A percentile compares a stretch with the other conserved stretches of the same genome.
phyloP scores from a whole-genome alignment of 2,113 vertebrate genomes.

The Thinocorus orbignyianus region DNA sequence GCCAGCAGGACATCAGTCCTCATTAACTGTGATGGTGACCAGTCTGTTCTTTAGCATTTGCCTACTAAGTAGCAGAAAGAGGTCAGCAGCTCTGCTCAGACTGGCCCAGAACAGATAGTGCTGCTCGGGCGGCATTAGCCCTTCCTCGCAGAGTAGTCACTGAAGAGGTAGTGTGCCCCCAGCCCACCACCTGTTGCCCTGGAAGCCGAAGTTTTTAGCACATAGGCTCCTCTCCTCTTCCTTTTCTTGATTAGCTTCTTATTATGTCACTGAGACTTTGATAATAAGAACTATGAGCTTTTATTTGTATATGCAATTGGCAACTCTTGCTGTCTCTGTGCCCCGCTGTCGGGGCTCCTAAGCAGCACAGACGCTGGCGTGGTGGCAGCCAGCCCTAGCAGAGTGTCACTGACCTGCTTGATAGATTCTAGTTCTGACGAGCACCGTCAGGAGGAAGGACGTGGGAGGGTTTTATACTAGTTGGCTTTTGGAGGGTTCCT shows the following conservation, averaged over 20 bases:
- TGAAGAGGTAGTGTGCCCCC: neutral
- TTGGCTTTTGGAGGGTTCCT: neutral
- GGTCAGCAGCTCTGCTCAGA: neutral
- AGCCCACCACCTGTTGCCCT: neutral
- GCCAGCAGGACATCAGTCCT: neutral
- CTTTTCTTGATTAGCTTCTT: neutral
- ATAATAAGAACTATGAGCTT: constrained; percentile 36
- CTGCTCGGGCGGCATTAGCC: neutral
- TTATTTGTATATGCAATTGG: constrained; percentile 38
- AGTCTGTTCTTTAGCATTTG: neutral
- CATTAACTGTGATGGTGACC: neutral
- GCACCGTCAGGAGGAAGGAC: neutral
- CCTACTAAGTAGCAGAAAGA: neutral
- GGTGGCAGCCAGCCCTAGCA: constrained; percentile 23
- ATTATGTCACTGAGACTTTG: neutral
- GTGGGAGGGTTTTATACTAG: neutral
- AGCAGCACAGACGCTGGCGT: neutral
- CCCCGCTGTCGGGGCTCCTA: neutral
- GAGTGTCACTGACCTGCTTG: neutral
- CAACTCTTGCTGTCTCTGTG: constrained; percentile 22
- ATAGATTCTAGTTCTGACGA: constrained; percentile 48
- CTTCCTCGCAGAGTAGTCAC: neutral
- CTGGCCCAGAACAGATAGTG: neutral
- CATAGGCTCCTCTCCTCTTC: neutral
- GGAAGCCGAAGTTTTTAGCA: neutral